A percentile compares a stretch with the other conserved stretches of the same genome.
Evolutionary conservation across 1,140 invertebrate species (phyloP).

Genomic region (Thaumatotibia leucotreta): DNA sequence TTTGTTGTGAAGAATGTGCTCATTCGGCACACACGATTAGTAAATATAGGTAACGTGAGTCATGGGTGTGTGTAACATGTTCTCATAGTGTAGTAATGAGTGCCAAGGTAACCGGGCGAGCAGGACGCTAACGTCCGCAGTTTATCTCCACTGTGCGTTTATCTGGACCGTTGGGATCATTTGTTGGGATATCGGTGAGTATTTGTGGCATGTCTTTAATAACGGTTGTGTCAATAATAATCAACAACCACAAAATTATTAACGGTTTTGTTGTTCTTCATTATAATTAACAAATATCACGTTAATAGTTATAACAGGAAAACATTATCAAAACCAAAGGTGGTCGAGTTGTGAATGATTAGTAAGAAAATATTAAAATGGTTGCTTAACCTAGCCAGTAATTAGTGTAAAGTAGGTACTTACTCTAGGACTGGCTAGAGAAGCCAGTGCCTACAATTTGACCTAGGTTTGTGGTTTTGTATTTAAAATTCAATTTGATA

Average conservation of each 20-base stretch:
- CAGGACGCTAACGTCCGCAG: conserved; percentile 18
- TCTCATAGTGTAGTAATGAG: conserved; percentile 44
- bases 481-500: too few relatives aligned
- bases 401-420: too few relatives aligned
- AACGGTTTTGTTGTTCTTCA: neutral
- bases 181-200: neutral
- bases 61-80: conserved; percentile 50
- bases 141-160: conserved; percentile 2
- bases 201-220: conserved; percentile 12
- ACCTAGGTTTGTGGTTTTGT: too few relatives aligned
- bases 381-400: too few relatives aligned
- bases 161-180: neutral
- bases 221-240: neutral
- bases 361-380: too few relatives aligned
- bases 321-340: too few relatives aligned
- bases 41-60: conserved; percentile 38
- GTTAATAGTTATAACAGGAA: too few relatives aligned
- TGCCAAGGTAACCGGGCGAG: conserved; percentile 46
- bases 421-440: too few relatives aligned
- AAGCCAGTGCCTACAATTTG: too few relatives aligned
- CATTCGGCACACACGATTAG: neutral
- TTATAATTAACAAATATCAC: too few relatives aligned
- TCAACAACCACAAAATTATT: neutral
- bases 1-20: neutral
- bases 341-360: too few relatives aligned